phyloP scores from a whole-genome alignment of 2,113 vertebrate genomes.

The Tragulus kanchil region DNA sequence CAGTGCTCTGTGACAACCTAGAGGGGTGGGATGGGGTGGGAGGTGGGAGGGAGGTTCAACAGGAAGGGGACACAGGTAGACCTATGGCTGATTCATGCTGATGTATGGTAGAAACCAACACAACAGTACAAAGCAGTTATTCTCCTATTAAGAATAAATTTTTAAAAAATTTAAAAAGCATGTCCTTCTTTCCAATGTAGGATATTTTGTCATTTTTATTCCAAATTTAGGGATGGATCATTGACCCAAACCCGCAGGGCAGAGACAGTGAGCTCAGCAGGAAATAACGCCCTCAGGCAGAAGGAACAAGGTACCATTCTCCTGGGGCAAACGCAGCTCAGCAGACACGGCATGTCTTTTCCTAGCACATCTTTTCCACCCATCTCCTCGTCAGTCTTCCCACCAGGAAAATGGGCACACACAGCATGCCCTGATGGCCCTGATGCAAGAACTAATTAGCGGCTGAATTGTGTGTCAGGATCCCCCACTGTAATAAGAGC shows the following conservation, averaged over 20 bases:
- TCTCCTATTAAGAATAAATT: background rate
- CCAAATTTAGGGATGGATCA: background rate
- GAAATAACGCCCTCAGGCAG: background rate
- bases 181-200: background rate
- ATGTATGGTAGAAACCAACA: background rate
- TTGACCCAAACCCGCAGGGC: background rate
- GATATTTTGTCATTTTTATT: background rate
- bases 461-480: background rate
- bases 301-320: background rate
- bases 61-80: background rate
- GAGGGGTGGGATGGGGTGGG: background rate
- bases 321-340: background rate
- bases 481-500: slow-evolving; percentile 26
- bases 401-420: slow-evolving; percentile 62
- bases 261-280: background rate
- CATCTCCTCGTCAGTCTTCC: background rate
- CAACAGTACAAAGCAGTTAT: background rate
- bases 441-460: slow-evolving; percentile 60
- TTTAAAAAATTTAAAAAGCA: background rate
- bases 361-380: background rate
- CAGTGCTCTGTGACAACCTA: background rate
- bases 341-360: background rate
- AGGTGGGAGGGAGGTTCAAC: background rate
- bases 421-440: background rate
- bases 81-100: background rate